These are phyloP conservation scores for Epistrophe grossulariae DNA, from an alignment of 2,888 invertebrate species.

Conservation along the genomic window DNA sequence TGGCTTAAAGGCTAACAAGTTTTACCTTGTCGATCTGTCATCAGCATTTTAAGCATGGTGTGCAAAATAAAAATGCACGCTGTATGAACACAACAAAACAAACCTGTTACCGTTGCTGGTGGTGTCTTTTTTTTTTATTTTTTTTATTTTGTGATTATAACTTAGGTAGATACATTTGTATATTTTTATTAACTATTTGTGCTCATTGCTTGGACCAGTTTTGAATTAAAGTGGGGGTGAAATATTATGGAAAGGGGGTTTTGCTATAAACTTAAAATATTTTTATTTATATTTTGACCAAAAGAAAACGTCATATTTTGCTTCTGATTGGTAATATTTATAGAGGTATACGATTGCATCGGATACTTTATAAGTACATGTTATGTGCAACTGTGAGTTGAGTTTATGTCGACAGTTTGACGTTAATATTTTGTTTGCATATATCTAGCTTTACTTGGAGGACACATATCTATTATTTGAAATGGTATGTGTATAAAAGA, in stretches of 20 bases:
- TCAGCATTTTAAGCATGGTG: constrained; percentile 36
- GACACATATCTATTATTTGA: constrained; percentile 11
- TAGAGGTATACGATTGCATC: not conserved
- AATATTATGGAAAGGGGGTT: not conserved
- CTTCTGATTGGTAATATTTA: not conserved
- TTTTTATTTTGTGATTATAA: constrained; percentile 8
- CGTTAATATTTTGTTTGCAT: not conserved
- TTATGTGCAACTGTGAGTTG: not conserved
- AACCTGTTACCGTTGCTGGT: constrained; percentile 59
- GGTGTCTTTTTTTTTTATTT: not conserved
- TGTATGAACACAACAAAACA: constrained; percentile 40
- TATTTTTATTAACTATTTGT: constrained; percentile 2
- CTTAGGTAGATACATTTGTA: not conserved
- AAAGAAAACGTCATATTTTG: not conserved
- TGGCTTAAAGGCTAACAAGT: constrained; percentile 68
- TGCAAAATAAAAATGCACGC: constrained; percentile 55
- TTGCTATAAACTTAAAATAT: not conserved
- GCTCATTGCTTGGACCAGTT: constrained; percentile 33
- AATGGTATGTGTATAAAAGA: constrained; percentile 22
- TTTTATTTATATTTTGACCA: not conserved
- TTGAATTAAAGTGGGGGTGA: constrained; percentile 22
- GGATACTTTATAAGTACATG: not conserved
- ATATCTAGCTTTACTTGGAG: not conserved
- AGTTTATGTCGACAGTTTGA: not conserved
- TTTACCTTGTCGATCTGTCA: constrained; percentile 68